Percentiles rank a stretch among this genome's conserved stretches.
Conservation (phyloP, 1,140 invertebrate species). For the Drosophila setifemur region DNA sequence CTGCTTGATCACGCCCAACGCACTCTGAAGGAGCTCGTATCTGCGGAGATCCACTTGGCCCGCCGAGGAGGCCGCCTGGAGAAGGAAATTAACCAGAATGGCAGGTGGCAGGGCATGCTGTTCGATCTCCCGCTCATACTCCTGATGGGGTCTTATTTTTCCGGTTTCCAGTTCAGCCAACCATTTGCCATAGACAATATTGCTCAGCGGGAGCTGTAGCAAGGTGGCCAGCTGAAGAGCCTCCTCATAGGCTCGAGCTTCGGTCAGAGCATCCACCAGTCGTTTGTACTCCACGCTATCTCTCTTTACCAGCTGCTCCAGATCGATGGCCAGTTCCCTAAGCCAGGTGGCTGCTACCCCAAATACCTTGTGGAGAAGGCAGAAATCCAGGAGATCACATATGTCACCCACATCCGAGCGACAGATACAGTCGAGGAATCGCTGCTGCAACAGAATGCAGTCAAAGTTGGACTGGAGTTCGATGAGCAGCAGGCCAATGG, state of each 20-base stretch:
- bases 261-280: conserved; percentile 53
- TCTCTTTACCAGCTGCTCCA: conserved; percentile 52
- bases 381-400: conserved; percentile 72
- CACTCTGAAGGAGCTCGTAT: conserved; percentile 64
- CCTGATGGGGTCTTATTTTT: conserved; percentile 41
- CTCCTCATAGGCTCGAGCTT: conserved; percentile 63
- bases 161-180: conserved; percentile 51
- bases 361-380: conserved; percentile 64
- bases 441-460: conserved; percentile 61
- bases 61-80: conserved; percentile 50
- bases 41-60: conserved; percentile 24
- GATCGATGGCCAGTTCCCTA: conserved; percentile 38
- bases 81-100: conserved; percentile 70
- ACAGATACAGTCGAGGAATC: conserved; percentile 70
- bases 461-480: conserved; percentile 72
- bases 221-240: conserved; percentile 70
- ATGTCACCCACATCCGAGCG: conserved; percentile 75
- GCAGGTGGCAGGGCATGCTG: conserved; percentile 66
- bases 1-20: conserved; percentile 71
- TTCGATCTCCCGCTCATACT: conserved; percentile 67
- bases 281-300: conserved; percentile 59
- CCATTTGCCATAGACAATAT: conserved; percentile 79
- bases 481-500: conserved; percentile 51
- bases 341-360: conserved; percentile 58
- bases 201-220: conserved; percentile 65